Conservation (phyloP, 1,140 invertebrate genomes). For the Caerostris extrusa region DNA sequence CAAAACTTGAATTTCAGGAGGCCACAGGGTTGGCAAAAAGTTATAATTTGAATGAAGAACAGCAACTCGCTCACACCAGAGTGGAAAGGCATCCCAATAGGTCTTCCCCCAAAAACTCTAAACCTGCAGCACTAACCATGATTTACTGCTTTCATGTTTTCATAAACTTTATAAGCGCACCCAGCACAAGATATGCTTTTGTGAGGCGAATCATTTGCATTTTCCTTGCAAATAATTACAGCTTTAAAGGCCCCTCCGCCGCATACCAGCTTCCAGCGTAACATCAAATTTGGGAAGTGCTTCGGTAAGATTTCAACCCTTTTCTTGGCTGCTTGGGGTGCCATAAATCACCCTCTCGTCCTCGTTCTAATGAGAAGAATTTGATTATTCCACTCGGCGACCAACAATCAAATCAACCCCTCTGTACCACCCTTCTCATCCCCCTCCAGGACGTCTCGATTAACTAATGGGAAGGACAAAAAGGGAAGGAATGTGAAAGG, state of each 20-base stretch:
- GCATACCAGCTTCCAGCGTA: background rate
- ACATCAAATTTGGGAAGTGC: conserved; percentile 28
- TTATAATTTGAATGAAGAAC: conserved; percentile 1
- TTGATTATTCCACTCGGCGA: conserved; percentile 67
- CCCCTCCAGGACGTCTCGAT: conserved; percentile 56
- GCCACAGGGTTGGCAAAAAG: too few species aligned
- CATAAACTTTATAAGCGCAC: background rate
- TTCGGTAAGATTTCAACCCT: conserved; percentile 27
- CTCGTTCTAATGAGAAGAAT: conserved; percentile 70
- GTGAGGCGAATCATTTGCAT: conserved; percentile 9
- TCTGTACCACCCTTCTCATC: too few species aligned
- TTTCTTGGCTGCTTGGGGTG: conserved; percentile 39
- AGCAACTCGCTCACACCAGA: background rate
- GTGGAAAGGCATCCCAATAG: background rate
- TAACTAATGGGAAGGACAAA: conserved; percentile 66
- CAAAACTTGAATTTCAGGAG: too few species aligned
- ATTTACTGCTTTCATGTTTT: conserved; percentile 9
- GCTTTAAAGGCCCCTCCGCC: conserved; percentile 3
- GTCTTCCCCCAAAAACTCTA: background rate
- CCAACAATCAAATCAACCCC: conserved; percentile 71
- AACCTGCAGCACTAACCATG: conserved; percentile 23
- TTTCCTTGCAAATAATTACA: conserved; percentile 23
- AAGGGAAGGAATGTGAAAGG: conserved; percentile 32
- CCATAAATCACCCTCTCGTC: conserved; percentile 66
- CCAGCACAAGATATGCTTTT: background rate